phyloP scores from a whole-genome alignment of 2,113 vertebrate genomes.

The Bagarius yarrelli region DNA sequence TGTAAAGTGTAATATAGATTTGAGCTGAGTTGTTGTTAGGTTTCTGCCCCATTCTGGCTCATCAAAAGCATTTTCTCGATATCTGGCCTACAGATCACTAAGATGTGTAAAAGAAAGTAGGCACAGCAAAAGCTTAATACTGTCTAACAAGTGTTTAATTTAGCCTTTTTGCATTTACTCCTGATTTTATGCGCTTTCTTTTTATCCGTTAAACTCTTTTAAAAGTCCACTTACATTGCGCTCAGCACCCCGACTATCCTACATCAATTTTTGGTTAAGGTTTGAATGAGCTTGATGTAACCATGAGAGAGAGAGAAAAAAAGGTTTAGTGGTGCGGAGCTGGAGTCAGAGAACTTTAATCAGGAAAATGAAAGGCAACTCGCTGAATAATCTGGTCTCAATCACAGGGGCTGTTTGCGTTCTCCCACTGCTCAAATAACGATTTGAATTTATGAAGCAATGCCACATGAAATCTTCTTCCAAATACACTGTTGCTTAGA shows the following conservation, averaged over 20 bases:
- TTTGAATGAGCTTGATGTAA: constrained; percentile 5
- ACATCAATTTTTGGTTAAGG: neutral
- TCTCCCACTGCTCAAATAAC: constrained; percentile 40
- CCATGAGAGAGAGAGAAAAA: neutral
- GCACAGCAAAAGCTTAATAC: constrained; percentile 48
- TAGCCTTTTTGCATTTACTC: constrained; percentile 37
- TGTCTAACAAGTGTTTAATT: constrained; percentile 49
- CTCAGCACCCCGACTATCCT: constrained; percentile 6
- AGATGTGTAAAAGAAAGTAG: constrained; percentile 43
- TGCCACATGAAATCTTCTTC: constrained; percentile 32
- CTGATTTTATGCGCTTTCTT: constrained; percentile 41
- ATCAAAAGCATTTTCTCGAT: constrained; percentile 24
- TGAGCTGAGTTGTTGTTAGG: neutral
- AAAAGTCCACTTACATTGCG: constrained; percentile 13
- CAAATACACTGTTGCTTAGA: constrained; percentile 23
- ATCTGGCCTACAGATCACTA: constrained; percentile 20
- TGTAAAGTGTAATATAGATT: constrained; percentile 13
- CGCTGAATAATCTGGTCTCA: constrained; percentile 31
- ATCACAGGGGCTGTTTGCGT: constrained; percentile 25
- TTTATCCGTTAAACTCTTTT: constrained; percentile 40
- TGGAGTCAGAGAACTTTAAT: constrained; percentile 15
- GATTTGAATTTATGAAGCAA: constrained; percentile 35
- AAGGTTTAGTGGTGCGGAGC: constrained; percentile 3
- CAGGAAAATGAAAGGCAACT: constrained; percentile 32
- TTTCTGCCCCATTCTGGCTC: constrained; percentile 21